Conservation (phyloP, 2,113 vertebrate genomes). For the human region GRCh38 chr2:192714001-192714500, state of each 20-base stretch:
- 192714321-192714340: neutral
- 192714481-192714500: neutral
- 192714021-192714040: constrained; percentile 43
- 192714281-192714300: neutral
- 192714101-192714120: constrained; percentile 66
- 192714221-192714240: neutral
- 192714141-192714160: constrained; percentile 60
- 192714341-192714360: neutral
- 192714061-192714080: constrained; percentile 54
- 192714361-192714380: neutral
- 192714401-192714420: neutral
- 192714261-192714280: neutral
- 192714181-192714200: neutral
- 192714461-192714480: neutral
- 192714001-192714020: constrained; percentile 15
- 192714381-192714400: neutral
- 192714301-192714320: constrained; percentile 10
- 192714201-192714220: neutral
- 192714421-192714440: neutral
- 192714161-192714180: neutral
- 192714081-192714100: constrained; percentile 55
- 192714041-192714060: constrained; percentile 31
- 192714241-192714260: constrained; percentile 4
- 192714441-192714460: neutral
- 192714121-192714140: constrained; percentile 46